Base-by-base conservation (phyloP, 2,113 vertebrate species). In the Cyanoramphus novaezelandiae region DNA sequence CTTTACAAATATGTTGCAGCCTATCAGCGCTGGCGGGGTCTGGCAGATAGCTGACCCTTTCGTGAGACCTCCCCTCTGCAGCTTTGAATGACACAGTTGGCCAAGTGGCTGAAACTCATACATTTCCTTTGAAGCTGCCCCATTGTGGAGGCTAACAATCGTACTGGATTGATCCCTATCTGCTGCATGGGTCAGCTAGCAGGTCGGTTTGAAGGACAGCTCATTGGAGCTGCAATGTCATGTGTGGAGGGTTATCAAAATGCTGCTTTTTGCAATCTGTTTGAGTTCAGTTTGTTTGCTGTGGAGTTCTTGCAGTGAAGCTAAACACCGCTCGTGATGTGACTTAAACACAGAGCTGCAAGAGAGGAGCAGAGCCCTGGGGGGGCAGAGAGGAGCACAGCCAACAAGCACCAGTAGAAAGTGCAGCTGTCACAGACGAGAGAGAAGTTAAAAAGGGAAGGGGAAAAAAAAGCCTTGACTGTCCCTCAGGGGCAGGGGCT, bases 401-500 rank as follows among this genome's bases (percentile, higher is more conserved):
- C 93, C 93, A 96, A 90, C 17, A 35, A 97, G 92, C 88, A 83
- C 88, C 90, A 92, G 88, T 44, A 41, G 95, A 94, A 97, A 97
- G 88, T 84, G 91, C 96, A 97, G 95, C 95, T 97, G 97, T 94
- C 95, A 69, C 76, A 74, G 89, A 97, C 88, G 70, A 97, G 94
- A 95, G 85, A 90, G 93, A 93, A 93, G 90, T 96, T 97, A 96
- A 94, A 94, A 96, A 92, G 91, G 46, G 60, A 95, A 93, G 62
- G 79, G 68, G 74, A 3, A 47, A 74, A 75, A 86, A 88, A 86
- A 80, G 15, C 14, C 82, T 75, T 88, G 86, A 88, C 96, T 97
- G 86, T 96, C 95, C 97, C 96, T 96, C 71, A 92, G 97, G 97
- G 89, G 88, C 85, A 95, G 82, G 90, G 96, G 87, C 97, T 97